Evolutionary conservation across 2,797 vertebrate genomes (phyloP), one percentile per base, ranked within the genome.

Genomic region (Hemitrygon akajei): DNA sequence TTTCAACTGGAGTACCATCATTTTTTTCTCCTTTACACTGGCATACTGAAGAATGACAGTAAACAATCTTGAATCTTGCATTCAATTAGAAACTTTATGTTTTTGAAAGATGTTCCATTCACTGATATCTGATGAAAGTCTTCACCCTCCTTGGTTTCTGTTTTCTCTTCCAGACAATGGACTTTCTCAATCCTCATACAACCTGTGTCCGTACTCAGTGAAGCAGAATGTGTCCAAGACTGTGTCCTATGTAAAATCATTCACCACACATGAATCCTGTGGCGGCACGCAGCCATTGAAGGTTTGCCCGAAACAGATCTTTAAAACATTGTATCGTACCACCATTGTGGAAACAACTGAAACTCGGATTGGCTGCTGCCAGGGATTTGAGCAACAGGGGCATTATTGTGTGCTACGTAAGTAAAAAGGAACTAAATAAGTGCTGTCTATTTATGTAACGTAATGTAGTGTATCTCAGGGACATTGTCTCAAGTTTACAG

Each of bases 341-440:
- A 91, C 97, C 95, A 94, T 95, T n/a, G 95, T 96, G 81, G 95
- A 95, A 0, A 95, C 97, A 94, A 94, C 94, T 27, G 94, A 96
- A 95, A 96, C 96, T 63, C 93, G 97, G 94, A 97, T 94, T 0
- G 94, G 95, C 80, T 99, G 98, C 96, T 99, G 98, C 56, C 75
- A 96, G 0, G 98, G 98, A n/a, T 98, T 97, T 0, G 97, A 97
- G 2, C 97, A 97, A 95, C 95, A 98, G 37, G 98, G 98, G 22
- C 96, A 96, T 94, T 98, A 99, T 95, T 99, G 98, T 22, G 97
- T 97, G 93, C 95, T 97, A 91, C 77, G 98, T 98, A 96, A 98
- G 97, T 98, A 94, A 63, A 60, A n/a, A 10, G 63, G 30, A 87
- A 89, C 58, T 1, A 60, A 60, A n/a, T 7, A 86, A 4, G 1